Evolutionary conservation across 2,797 vertebrate species (phyloP).

Genomic region (Centroberyx gerrardi): DNA sequence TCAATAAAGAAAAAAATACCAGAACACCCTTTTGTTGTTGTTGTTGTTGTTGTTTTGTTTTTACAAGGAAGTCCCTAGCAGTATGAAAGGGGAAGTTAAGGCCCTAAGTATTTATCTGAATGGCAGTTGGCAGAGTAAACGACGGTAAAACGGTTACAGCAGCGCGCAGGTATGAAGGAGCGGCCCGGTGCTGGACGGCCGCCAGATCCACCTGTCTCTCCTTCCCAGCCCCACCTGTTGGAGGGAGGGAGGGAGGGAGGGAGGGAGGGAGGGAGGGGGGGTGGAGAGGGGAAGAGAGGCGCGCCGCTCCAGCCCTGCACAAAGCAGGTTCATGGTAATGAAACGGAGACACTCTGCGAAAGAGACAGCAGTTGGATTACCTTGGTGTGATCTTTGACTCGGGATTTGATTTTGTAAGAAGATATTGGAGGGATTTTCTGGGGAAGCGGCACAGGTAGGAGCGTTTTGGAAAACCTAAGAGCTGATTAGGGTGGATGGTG

Average conservation of each 20-base stretch:
- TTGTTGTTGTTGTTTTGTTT: too few relatives aligned
- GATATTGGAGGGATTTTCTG: neutral
- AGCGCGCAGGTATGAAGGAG: conserved; percentile 79
- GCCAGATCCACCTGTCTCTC: conserved; percentile 79
- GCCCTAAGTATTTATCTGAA: conserved; percentile 1
- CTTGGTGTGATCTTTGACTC: neutral
- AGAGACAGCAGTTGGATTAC: neutral
- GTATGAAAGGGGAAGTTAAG: conserved; percentile 2
- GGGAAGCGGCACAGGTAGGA: conserved; percentile 34
- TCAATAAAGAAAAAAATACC: too few relatives aligned
- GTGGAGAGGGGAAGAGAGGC: conserved; percentile 41
- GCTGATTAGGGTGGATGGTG: too few relatives aligned
- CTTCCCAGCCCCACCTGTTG: conserved; percentile 75
- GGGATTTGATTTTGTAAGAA: neutral
- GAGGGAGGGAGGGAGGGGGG: conserved; percentile 21
- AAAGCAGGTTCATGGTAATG: conserved; percentile 6
- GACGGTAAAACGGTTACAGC: conserved; percentile 48
- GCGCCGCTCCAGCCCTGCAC: conserved; percentile 6
- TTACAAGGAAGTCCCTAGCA: neutral
- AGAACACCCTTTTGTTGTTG: neutral
- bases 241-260: conserved; percentile 36
- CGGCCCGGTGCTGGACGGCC: conserved; percentile 64
- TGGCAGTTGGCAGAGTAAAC: conserved; percentile 48
- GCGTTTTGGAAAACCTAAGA: neutral
- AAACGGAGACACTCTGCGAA: neutral